Evolutionary conservation across 2,888 invertebrate species (phyloP).

Genomic region (Aphodius sticticus): DNA sequence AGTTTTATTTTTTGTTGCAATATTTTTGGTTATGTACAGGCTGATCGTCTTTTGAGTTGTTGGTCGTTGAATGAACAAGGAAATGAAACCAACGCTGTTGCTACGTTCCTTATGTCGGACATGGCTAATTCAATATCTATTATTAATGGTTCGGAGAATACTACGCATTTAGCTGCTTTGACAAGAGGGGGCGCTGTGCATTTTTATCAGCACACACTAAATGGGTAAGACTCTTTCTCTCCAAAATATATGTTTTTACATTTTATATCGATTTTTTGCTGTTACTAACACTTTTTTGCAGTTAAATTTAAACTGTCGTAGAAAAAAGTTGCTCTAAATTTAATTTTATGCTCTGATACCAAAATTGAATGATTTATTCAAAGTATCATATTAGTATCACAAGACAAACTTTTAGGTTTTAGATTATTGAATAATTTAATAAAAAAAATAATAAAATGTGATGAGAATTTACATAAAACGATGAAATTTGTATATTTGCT

Average conservation of each 20-base stretch:
- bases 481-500: too few relatives aligned
- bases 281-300: too few relatives aligned
- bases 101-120: conserved; percentile 75
- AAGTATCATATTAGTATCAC: too few relatives aligned
- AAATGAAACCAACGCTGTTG: conserved; percentile 62
- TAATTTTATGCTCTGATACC: too few relatives aligned
- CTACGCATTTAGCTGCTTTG: conserved; percentile 63
- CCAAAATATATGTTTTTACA: not conserved
- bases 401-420: not conserved
- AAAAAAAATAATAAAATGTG: too few relatives aligned
- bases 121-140: conserved; percentile 66
- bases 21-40: conserved; percentile 44
- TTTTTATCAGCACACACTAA: conserved; percentile 78
- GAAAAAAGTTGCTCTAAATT: too few relatives aligned
- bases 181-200: conserved; percentile 83
- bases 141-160: conserved; percentile 61
- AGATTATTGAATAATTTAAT: too few relatives aligned
- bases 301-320: too few relatives aligned
- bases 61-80: conserved; percentile 62
- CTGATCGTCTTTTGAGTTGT: conserved; percentile 61
- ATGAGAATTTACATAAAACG: too few relatives aligned
- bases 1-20: not conserved
- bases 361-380: too few relatives aligned
- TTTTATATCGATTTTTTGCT: not conserved
- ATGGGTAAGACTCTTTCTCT: conserved; percentile 66